Evolutionary conservation across 2,797 vertebrate genomes (phyloP).

Genomic region (Craterocephalus amniculus): DNA sequence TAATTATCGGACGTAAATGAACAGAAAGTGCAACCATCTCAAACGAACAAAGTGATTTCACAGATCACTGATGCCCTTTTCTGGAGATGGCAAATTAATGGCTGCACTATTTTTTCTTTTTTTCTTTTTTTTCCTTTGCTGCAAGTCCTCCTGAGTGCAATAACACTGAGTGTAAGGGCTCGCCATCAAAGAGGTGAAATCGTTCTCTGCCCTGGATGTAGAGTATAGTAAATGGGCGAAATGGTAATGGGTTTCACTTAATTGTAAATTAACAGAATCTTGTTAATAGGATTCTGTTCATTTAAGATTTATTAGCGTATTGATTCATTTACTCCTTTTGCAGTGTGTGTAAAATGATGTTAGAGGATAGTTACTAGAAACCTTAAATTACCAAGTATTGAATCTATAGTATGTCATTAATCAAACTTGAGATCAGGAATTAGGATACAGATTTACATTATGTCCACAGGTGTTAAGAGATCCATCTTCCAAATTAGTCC

Average conservation of each 20-base stretch:
- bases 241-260: conserved; percentile 77
- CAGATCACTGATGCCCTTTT: conserved; percentile 87
- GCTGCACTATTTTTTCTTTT: conserved; percentile 76
- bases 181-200: conserved; percentile 69
- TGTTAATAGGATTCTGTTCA: conserved; percentile 81
- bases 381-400: conserved; percentile 66
- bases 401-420: conserved; percentile 67
- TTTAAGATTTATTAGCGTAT: conserved; percentile 77
- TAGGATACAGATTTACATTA: conserved; percentile 62
- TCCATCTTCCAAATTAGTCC: conserved; percentile 42
- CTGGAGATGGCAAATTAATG: conserved; percentile 87
- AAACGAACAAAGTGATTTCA: conserved; percentile 89
- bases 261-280: conserved; percentile 81
- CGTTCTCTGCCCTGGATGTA: conserved; percentile 66
- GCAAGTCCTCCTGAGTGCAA: conserved; percentile 77
- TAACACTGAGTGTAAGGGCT: conserved; percentile 75
- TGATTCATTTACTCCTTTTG: conserved; percentile 72
- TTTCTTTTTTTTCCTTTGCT: conserved; percentile 63
- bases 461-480: conserved; percentile 40
- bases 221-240: conserved; percentile 60
- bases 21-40: conserved; percentile 87
- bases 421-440: conserved; percentile 67
- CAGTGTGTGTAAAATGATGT: conserved; percentile 70
- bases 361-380: conserved; percentile 66
- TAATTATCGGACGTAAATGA: conserved; percentile 87